Percentiles rank a stretch among this genome's conserved stretches.
Evolutionary conservation across 2,888 invertebrate species (phyloP).

Genomic region (Lamellibrachia columna): DNA sequence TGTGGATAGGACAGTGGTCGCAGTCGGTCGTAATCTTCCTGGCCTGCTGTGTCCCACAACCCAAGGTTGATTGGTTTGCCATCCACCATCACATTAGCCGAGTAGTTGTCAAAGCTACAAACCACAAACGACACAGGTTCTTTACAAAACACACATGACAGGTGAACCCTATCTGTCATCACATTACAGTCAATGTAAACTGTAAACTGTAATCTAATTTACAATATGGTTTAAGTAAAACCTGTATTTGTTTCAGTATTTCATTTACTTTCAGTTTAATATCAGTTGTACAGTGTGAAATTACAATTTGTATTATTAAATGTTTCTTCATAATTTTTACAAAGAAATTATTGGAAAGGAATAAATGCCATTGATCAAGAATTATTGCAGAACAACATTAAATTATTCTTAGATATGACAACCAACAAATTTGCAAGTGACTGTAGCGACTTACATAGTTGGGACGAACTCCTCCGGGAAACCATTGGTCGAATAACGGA

Average conservation of each 20-base stretch:
- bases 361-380: not conserved
- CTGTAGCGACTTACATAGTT: conserved; percentile 82
- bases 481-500: conserved; percentile 99
- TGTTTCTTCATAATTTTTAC: not conserved
- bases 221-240: too few relatives aligned
- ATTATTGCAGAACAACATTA: not conserved
- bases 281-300: not conserved
- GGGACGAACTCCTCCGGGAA: conserved; percentile 99
- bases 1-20: conserved; percentile 97
- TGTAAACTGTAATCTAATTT: too few relatives aligned
- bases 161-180: not conserved
- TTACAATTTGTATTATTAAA: not conserved
- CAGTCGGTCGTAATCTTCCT: conserved; percentile 96
- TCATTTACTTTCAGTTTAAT: not conserved
- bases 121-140: not conserved
- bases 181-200: not conserved
- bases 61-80: conserved; percentile 97
- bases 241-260: not conserved
- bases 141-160: not conserved
- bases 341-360: not conserved
- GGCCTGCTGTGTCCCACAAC: conserved; percentile 89
- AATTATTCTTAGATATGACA: not conserved
- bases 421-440: not conserved
- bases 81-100: conserved; percentile 99
- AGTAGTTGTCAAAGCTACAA: conserved; percentile 92